Base-by-base conservation (phyloP, 1,140 invertebrate species). In the Eueides isabella region DNA sequence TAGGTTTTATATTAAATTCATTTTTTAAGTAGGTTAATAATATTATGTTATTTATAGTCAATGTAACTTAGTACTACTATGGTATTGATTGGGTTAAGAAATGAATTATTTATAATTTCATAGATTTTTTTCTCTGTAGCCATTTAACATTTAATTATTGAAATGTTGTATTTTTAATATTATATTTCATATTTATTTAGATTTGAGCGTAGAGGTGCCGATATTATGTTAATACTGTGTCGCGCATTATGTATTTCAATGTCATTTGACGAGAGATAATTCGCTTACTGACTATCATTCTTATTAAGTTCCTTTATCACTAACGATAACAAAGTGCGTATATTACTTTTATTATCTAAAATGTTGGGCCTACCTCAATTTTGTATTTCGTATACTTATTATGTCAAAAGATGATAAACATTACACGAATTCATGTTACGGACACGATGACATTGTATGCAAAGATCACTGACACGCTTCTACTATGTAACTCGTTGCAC, bases 401-500 rank as follows among this genome's bases (percentile, higher is more conserved):
- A 16, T 72, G 44, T 72, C 31, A 38, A 67, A 61, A 62, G 16
- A 6, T 55, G 62, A 74, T 67, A 66, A 67, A 74, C 31, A 35
- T 73, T 62, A 55, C 30, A 41, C 61, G 61, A 69, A 68, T 44
- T 61, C 31, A 69, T 48, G 44, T 35, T 69, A 72, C 38, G n/a
- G 35, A 64, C 26, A 64, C 23, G 23, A 14, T 44, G 72, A 74
- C 72, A 71, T 71, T 74, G 72, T 71, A 69, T 26, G 44, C 33
- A 55, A 5, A 38, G 72, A 70, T 44, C 38, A 48, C 35, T 66
- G 64, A 44, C 67, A 41, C 64, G 61, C 29, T 33, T 61, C 41
- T 16, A 44, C 48, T 26, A 55, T 55, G 48, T 55, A 55, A 55
- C 48, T 55, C 19, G 9, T 62, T 67, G 61, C 44, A 64, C 72